Base-by-base conservation (phyloP, 2,888 invertebrate species). In the Tanaodytes sp. region DNA sequence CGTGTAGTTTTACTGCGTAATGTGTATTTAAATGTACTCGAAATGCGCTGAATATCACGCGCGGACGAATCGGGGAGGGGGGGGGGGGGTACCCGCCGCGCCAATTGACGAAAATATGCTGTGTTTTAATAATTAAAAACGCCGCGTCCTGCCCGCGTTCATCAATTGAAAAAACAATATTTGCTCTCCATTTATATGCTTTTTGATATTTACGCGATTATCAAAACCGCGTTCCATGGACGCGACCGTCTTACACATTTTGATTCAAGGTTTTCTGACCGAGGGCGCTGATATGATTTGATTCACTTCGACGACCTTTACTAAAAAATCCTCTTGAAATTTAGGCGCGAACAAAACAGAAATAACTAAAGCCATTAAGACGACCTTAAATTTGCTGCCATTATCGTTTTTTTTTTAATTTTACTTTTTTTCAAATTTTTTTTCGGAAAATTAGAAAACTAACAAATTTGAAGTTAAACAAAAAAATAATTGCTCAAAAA, bases 11-110 rank as follows among this genome's bases (percentile, higher is more conserved):
- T 66, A 54, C 66, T 66, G 66, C 54, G 59, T 59, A 67, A 66
- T 63, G 66, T 63, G 54, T 63, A 54, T 71, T 67, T 65, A 59
- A 71, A 71, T 71, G 67, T 64, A 71, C 67, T 66, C 63, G 70
- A 62, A 65, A 62, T 55, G 40, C 46, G 62, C 51, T 61, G 52
- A 45, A 61, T 61, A 61, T 49, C 59, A 64, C 64, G 51, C 48
- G 63, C 68, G 57, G 20, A 19, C 39, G 43, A 33, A 33, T 33
- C 46, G 27, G 8, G 30, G 27, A 27, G 9, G 27, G 9, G 9
- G 27, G 9, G 9, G 9, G 27, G 27, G 27, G 9, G 9, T 9
- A 27, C 4, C 5, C 9, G 27, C 27, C 15, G 8, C 8, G 18
- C 33, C 46, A 46, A 64, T 51, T 45, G 46, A 54, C 42, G 36